Conservation (phyloP, 2,113 vertebrate genomes). For the Triplophysa siluroides region DNA sequence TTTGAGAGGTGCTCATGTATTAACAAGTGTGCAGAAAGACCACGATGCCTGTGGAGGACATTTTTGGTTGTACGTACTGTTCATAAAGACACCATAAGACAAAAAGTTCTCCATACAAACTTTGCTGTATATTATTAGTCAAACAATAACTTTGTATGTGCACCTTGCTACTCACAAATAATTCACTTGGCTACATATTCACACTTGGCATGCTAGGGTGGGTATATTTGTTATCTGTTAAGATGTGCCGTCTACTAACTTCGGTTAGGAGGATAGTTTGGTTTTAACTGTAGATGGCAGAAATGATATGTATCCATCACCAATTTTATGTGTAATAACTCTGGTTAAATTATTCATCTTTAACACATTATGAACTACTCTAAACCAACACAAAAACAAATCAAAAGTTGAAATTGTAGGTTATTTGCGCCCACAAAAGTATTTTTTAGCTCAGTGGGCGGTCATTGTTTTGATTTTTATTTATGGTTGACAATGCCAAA, state of each 20-base stretch:
- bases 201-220: no score
- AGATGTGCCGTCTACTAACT: no score
- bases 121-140: no score
- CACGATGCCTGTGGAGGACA: background rate
- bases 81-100: no score
- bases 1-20: background rate
- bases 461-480: slow-evolving; percentile 12
- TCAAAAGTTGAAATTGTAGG: background rate
- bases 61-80: background rate
- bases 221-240: no score
- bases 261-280: no score
- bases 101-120: no score
- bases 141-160: no score
- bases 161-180: no score
- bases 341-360: no score
- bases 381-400: background rate
- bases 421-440: background rate
- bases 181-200: no score
- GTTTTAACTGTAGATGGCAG: no score
- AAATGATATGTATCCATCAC: background rate
- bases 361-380: background rate
- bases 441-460: background rate
- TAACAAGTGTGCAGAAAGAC: background rate
- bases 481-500: slow-evolving; percentile 2
- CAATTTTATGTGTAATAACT: background rate